These are phyloP conservation scores for Dyspetes luteomarginatus DNA, from an alignment of 2,888 invertebrate genomes.

Conservation along the genomic window DNA sequence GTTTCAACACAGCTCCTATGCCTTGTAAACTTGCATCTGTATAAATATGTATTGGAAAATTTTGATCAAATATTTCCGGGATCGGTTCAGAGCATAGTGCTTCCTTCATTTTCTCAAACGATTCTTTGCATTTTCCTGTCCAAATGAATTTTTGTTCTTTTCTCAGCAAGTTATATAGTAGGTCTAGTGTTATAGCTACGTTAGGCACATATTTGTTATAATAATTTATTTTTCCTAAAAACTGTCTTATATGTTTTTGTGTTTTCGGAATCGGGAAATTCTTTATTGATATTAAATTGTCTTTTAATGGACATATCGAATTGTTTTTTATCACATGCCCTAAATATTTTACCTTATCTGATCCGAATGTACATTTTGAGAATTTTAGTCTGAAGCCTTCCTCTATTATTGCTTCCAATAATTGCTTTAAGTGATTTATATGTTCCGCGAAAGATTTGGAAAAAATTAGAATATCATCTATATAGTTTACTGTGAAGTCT, in stretches of 20 bases:
- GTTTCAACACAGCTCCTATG: constrained; percentile 16
- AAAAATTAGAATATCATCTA: neutral
- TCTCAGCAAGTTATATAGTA: too few species aligned
- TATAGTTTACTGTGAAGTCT: neutral
- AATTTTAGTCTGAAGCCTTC: constrained; percentile 7
- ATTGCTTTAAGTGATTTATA: neutral
- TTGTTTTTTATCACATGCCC: neutral
- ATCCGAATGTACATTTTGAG: neutral
- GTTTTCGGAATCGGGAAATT: too few species aligned
- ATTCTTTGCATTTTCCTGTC: too few species aligned
- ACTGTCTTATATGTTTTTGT: too few species aligned
- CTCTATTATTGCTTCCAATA: neutral
- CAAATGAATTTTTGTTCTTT: too few species aligned
- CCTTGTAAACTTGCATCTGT: constrained; percentile 6
- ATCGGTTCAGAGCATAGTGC: constrained; percentile 11
- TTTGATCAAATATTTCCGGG: constrained; percentile 1
- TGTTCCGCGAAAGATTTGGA: constrained; percentile 3
- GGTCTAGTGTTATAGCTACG: too few species aligned
- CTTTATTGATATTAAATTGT: neutral
- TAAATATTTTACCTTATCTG: neutral
- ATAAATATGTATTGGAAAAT: constrained; percentile 4
- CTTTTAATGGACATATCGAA: neutral
- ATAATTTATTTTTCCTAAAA: too few species aligned
- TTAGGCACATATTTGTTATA: too few species aligned
- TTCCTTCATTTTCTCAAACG: neutral